Percentiles rank a stretch among this genome's conserved stretches.
phyloP scores from a whole-genome alignment of 2,113 vertebrate genomes.

The Rhinopomastus cyanomelas region DNA sequence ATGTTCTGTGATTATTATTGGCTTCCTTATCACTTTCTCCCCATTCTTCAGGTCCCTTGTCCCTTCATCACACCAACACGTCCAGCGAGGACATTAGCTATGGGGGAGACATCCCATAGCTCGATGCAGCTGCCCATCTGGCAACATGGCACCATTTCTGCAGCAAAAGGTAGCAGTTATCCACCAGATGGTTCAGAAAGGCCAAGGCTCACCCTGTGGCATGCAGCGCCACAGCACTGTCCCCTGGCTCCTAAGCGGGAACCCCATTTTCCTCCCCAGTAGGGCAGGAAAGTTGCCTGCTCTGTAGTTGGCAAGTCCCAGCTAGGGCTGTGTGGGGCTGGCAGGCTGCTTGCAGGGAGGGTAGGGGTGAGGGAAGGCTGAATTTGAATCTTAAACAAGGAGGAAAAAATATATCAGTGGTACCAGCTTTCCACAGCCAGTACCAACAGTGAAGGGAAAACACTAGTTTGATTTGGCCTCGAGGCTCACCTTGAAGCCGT shows the following conservation, averaged over 20 bases:
- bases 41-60: fast-evolving
- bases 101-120: not conserved
- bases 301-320: not conserved
- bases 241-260: not conserved
- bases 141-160: fast-evolving
- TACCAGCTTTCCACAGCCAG: not conserved
- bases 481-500: conserved; percentile 25
- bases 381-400: not conserved
- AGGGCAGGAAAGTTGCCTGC: not conserved
- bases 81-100: not conserved
- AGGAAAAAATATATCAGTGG: not conserved
- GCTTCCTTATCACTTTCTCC: not conserved
- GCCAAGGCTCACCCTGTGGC: not conserved
- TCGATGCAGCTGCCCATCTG: not conserved
- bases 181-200: fast-evolving
- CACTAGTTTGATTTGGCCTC: not conserved
- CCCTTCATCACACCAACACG: not conserved
- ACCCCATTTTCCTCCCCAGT: not conserved
- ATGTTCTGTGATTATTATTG: too few species aligned
- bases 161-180: not conserved
- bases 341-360: not conserved
- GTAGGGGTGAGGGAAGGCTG: not conserved
- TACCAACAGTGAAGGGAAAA: not conserved
- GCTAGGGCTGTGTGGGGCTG: not conserved
- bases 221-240: fast-evolving